phyloP scores from a whole-genome alignment of 1,140 invertebrate species.

The Drosophila rufa region DNA sequence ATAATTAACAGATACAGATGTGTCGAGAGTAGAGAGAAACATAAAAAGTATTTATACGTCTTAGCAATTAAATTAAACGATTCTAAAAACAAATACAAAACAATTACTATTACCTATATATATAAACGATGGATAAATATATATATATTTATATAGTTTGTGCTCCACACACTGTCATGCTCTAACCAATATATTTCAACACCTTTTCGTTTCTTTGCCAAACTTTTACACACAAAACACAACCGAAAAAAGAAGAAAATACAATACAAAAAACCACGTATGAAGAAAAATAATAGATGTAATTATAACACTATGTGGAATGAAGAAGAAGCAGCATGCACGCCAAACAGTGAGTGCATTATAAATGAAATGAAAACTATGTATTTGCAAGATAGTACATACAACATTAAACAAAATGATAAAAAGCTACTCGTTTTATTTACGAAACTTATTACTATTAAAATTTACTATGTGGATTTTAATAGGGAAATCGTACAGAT shows the following conservation, averaged over 20 bases:
- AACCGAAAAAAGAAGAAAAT: slow-evolving; percentile 26
- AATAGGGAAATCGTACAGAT: no score
- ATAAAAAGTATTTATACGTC: slow-evolving; percentile 78
- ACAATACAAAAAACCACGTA: slow-evolving; percentile 44
- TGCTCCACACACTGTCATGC: slow-evolving; percentile 54
- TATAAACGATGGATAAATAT: slow-evolving; percentile 70
- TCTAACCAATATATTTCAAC: slow-evolving; percentile 44
- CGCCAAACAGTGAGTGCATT: slow-evolving; percentile 59
- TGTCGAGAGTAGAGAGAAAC: slow-evolving; percentile 50
- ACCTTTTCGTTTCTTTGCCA: slow-evolving; percentile 39
- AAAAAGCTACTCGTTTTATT: slow-evolving; percentile 31
- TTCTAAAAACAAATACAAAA: slow-evolving; percentile 74
- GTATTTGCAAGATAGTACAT: slow-evolving; percentile 79
- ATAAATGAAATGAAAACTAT: slow-evolving; percentile 67
- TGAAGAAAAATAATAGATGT: slow-evolving; percentile 58
- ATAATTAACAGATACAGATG: slow-evolving; percentile 34
- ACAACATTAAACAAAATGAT: slow-evolving; percentile 76
- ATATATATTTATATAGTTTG: slow-evolving; percentile 65
- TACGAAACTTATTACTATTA: background rate
- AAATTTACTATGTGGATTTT: no score
- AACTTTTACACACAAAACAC: slow-evolving; percentile 39
- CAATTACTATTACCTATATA: slow-evolving; percentile 69
- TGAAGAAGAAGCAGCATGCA: slow-evolving; percentile 40
- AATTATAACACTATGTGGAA: slow-evolving; percentile 46
- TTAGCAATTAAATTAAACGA: slow-evolving; percentile 77